These are phyloP conservation scores for Globodera rostochiensis DNA, from an alignment of 1,140 invertebrate species.

Conservation along the genomic window DNA sequence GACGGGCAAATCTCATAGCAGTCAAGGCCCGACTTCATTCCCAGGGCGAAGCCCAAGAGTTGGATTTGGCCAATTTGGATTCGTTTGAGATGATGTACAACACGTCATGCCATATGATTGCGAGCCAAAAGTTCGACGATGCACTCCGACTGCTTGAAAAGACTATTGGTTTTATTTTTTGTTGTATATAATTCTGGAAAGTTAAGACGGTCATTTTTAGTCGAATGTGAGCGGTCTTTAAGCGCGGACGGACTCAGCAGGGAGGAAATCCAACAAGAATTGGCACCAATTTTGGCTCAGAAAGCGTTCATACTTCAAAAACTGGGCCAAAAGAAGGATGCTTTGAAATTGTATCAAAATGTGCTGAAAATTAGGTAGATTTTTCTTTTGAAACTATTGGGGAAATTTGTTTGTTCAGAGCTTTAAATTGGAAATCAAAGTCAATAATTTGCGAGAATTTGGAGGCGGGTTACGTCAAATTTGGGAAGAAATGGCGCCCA, in stretches of 20 bases:
- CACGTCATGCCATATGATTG: conserved; percentile 43
- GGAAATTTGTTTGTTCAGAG: conserved; percentile 23
- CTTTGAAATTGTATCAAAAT: conserved; percentile 38
- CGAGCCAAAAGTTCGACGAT: conserved; percentile 36
- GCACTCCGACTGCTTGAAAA: conserved; percentile 40
- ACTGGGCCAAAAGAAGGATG: conserved; percentile 39
- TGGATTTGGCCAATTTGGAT: conserved; percentile 33
- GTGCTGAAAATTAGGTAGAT: conserved; percentile 41
- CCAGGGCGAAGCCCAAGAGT: conserved; percentile 18
- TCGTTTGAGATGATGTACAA: conserved; percentile 51
- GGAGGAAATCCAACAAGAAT: conserved; percentile 49
- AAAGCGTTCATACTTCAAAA: conserved; percentile 45
- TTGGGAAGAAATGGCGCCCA: conserved; percentile 9
- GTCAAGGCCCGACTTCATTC: conserved; percentile 41
- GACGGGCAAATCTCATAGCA: conserved; percentile 52
- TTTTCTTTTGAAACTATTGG: not conserved
- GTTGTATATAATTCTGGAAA: not conserved
- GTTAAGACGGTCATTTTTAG: conserved; percentile 17
- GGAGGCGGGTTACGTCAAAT: conserved; percentile 21
- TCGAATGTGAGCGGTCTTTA: conserved; percentile 35
- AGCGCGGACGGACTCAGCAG: conserved; percentile 35
- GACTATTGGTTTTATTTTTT: conserved; percentile 27
- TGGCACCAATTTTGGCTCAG: conserved; percentile 46
- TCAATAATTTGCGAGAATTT: conserved; percentile 18
- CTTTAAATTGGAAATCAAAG: conserved; percentile 31